phyloP scores from a whole-genome alignment of 37 sponge, comb jelly and placozoan species.

The Chondrosia reniformis region DNA sequence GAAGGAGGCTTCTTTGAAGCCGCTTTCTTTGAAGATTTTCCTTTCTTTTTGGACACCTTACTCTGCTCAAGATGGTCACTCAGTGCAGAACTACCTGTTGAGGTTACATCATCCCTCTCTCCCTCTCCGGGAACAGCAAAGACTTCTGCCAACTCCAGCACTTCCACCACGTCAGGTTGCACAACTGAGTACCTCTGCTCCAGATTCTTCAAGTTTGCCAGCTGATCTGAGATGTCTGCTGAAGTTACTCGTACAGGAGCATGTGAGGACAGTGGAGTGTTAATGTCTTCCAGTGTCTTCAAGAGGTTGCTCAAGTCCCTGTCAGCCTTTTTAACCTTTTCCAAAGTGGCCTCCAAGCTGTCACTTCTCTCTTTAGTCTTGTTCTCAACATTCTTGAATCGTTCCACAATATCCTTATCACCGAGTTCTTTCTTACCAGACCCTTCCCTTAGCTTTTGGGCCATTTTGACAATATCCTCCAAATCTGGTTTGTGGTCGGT shows the following conservation, averaged over 20 bases:
- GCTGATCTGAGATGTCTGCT: slow-evolving; percentile 39
- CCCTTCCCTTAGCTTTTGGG: slow-evolving; percentile 24
- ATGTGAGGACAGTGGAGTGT: slow-evolving; percentile 29
- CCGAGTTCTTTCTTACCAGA: slow-evolving; percentile 20
- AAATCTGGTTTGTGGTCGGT: slow-evolving; percentile 35
- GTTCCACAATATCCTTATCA: slow-evolving; percentile 34
- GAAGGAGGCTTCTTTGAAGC: neutral
- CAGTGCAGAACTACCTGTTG: slow-evolving; percentile 10
- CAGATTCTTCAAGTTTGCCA: neutral
- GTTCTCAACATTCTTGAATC: slow-evolving; percentile 29
- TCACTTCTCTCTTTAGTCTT: slow-evolving; percentile 26
- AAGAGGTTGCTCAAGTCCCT: slow-evolving; percentile 27
- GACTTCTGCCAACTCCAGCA: neutral
- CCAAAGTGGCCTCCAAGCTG: slow-evolving; percentile 21
- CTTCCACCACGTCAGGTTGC: neutral
- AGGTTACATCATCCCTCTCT: neutral
- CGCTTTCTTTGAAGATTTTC: neutral
- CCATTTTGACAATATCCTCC: slow-evolving; percentile 9
- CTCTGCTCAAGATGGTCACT: neutral
- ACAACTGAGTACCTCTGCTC: neutral
- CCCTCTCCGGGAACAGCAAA: slow-evolving; percentile 17
- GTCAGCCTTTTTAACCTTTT: slow-evolving; percentile 32
- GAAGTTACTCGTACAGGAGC: slow-evolving; percentile 42
- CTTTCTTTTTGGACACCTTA: neutral
- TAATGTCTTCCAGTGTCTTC: slow-evolving; percentile 27